phyloP scores from a whole-genome alignment of 2,888 invertebrate genomes.

The Aspidiotus destructor region DNA sequence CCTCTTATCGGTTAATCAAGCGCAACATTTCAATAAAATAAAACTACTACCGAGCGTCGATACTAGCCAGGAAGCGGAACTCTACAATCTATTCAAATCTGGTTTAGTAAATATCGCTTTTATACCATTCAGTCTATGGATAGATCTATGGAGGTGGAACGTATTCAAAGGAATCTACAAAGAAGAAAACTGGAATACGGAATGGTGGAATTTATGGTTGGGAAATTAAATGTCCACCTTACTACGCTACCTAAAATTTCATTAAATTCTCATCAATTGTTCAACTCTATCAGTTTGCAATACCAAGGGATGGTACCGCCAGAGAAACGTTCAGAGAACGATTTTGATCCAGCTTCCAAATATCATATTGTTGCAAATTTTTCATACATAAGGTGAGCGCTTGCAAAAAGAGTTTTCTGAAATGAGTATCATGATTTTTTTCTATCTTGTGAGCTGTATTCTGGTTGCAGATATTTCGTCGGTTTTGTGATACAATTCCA shows the following conservation, averaged over 20 bases:
- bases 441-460: constrained; percentile 20
- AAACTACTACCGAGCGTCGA: constrained; percentile 47
- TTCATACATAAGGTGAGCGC: constrained; percentile 55
- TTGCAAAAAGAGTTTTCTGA: constrained; percentile 11
- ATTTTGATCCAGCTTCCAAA: constrained; percentile 67
- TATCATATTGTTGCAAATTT: constrained; percentile 63
- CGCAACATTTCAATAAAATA: constrained; percentile 61
- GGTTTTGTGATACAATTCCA: constrained; percentile 71
- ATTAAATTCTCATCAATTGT: neutral
- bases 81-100: constrained; percentile 58
- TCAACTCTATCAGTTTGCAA: constrained; percentile 43
- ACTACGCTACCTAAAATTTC: neutral
- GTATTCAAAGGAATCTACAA: constrained; percentile 56
- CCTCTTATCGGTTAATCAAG: constrained; percentile 58
- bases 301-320: constrained; percentile 61
- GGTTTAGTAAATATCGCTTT: constrained; percentile 59
- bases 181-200: constrained; percentile 55
- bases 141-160: constrained; percentile 61
- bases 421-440: constrained; percentile 29
- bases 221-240: neutral
- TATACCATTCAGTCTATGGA: constrained; percentile 57
- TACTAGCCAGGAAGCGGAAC: constrained; percentile 54
- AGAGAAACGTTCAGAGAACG: constrained; percentile 52
- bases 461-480: constrained; percentile 48
- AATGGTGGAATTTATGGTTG: constrained; percentile 49